A percentile compares a stretch with the other conserved stretches of the same genome.
Evolutionary conservation across 2,797 vertebrate species (phyloP).

Genomic region (Merluccius polli): DNA sequence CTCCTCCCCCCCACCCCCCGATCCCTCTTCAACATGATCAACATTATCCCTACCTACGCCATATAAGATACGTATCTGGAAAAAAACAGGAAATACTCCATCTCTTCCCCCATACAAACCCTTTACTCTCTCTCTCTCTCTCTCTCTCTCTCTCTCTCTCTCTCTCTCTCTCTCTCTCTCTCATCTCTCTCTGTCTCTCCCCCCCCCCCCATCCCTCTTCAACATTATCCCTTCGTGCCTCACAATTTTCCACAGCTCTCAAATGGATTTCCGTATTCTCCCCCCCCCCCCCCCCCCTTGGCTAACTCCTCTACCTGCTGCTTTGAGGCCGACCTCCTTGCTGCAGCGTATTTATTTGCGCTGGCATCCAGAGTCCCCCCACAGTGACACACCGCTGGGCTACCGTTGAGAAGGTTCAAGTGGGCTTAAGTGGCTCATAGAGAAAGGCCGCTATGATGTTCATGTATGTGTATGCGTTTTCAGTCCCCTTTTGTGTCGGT

Average conservation of each 20-base stretch:
- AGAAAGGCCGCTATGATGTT: neutral
- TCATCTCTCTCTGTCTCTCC: neutral
- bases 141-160: slow-evolving; percentile 13
- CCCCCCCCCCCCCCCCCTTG: no score
- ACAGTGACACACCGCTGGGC: neutral
- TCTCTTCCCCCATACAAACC: no score
- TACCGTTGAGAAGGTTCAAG: neutral
- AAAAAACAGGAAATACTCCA: neutral
- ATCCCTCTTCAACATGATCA: no score
- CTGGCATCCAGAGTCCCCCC: neutral
- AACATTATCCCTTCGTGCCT: neutral
- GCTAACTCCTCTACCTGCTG: neutral
- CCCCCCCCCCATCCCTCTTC: neutral
- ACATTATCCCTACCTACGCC: neutral
- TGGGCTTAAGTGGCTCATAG: neutral
- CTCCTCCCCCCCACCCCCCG: no score
- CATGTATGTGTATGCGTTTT: neutral
- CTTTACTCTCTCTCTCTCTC: neutral
- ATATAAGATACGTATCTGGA: neutral
- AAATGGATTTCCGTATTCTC: neutral
- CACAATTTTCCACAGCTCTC: neutral
- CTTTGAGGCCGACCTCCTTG: neutral
- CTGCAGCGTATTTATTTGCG: neutral
- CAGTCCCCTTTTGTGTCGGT: neutral
- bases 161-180: neutral